Percentiles rank a stretch among this genome's conserved stretches.
Evolutionary conservation across 2,888 invertebrate genomes (phyloP).

Genomic region (Zonitis immaculata): DNA sequence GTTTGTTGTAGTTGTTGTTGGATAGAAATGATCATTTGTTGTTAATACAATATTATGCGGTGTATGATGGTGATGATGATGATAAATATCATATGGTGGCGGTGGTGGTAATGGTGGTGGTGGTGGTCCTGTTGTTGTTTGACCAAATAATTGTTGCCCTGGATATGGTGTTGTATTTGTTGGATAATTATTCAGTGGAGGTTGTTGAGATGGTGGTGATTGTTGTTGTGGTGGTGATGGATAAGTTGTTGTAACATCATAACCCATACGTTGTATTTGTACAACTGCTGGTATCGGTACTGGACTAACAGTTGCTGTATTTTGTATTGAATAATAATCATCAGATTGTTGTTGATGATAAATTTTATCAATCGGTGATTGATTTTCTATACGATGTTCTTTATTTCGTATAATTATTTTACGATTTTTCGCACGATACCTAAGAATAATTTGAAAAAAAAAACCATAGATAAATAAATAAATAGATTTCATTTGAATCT

Average conservation of each 20-base stretch:
- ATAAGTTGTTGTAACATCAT: slow-evolving; percentile 39
- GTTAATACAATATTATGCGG: slow-evolving; percentile 30
- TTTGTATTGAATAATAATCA: slow-evolving; percentile 40
- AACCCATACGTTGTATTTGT: slow-evolving; percentile 40
- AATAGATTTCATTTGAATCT: not conserved
- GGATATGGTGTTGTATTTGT: slow-evolving; percentile 29
- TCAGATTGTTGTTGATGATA: slow-evolving; percentile 37
- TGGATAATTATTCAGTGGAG: no score
- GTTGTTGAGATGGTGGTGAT: no score
- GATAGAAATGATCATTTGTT: slow-evolving; percentile 41
- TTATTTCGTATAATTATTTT: slow-evolving; percentile 50
- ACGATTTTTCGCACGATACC: slow-evolving; percentile 62
- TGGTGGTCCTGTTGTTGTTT: slow-evolving; percentile 4
- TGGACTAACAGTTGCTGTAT: slow-evolving; percentile 33
- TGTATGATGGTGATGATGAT: slow-evolving; percentile 18
- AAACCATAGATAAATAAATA: no score
- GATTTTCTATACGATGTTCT: slow-evolving; percentile 37
- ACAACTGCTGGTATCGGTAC: slow-evolving; percentile 43
- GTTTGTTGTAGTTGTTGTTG: slow-evolving; percentile 38
- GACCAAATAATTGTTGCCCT: slow-evolving; percentile 40
- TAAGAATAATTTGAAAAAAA: no score
- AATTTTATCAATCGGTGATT: slow-evolving; percentile 41
- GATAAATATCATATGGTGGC: slow-evolving; percentile 27
- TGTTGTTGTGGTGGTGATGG: slow-evolving; percentile 26
- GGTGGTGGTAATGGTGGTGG: not conserved